Evolutionary conservation across 2,888 invertebrate species (phyloP), one percentile per base, ranked within the genome.

Genomic region (Dimorphilus gyrociliatus): DNA sequence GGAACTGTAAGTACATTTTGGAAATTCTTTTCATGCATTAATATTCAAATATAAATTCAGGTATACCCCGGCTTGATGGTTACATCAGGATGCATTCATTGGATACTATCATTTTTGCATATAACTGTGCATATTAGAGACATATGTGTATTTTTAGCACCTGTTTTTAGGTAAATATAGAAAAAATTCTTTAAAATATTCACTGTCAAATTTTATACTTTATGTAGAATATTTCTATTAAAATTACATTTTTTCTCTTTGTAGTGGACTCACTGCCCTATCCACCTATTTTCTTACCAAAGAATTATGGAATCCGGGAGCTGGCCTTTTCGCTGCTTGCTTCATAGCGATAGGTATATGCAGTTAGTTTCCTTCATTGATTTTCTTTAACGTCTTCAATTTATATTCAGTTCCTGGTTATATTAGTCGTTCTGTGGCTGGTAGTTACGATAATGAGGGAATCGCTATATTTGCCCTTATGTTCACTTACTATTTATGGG

Each of bases 401-500:
- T n/a, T n/a, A n/a, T n/a, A n/a, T n/a, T 33, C 50, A 66, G 82
- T 94, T 19, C 97, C 97, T 26, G 97, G 97, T 32, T 97, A 97
- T 65, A 97, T 97, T 46, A 92, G 90, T 54, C 73, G 97, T 36
- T 97, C 97, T 0, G 97, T 97, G 10, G 97, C 97, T 19, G 97
- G 97, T 16, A 94, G 92, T 51, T 97, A 97, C 60, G 97, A 99
- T 59, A 99, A 97, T 67, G 97, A 99, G 67, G 97, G 97, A 41
- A 97, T 99, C 56, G 97, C 97, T 30, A 99, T 99, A 50, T 99
- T 99, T 69, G 94, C 94, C 2, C 71, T 97, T 30, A 94, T 94
- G 68, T 84, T 94, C 59, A 97, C 97, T 2, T 97, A 94, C 60
- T 97, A 78, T 58, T 68, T 97, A 28, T 97, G 97, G 97, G 78